Percentiles rank a stretch among this genome's conserved stretches.
These are phyloP conservation scores for Labeo calbasu DNA, from an alignment of 2,797 vertebrate species.

Conservation along the genomic window DNA sequence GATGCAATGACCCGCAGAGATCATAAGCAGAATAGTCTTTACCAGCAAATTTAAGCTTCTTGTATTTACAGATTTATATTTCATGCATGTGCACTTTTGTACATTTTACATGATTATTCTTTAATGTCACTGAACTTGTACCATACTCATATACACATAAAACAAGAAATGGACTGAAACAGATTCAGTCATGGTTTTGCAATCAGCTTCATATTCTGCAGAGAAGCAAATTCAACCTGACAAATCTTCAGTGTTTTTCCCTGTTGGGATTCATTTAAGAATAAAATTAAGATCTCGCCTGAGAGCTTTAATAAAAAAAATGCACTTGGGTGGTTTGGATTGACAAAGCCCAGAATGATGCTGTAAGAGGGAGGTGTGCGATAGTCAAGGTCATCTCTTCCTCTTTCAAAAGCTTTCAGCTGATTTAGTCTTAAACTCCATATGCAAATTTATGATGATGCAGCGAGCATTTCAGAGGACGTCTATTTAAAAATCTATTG, in stretches of 20 bases:
- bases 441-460: slow-evolving; percentile 73
- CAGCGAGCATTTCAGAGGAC: slow-evolving; percentile 55
- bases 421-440: slow-evolving; percentile 67
- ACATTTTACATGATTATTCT: background rate
- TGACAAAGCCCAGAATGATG: slow-evolving; percentile 53
- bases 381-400: slow-evolving; percentile 73
- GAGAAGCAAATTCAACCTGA: background rate
- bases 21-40: background rate
- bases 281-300: slow-evolving; percentile 70
- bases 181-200: background rate
- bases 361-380: background rate
- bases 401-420: slow-evolving; percentile 59
- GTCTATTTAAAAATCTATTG: slow-evolving; percentile 34
- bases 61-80: background rate
- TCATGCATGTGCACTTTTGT: background rate
- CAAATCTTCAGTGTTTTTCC: slow-evolving; percentile 51
- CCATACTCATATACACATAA: background rate
- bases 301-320: slow-evolving; percentile 75
- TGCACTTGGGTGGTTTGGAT: slow-evolving; percentile 62
- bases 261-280: slow-evolving; percentile 62
- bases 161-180: background rate
- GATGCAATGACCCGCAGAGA: slow-evolving; percentile 20
- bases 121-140: background rate
- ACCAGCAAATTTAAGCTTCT: background rate
- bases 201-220: background rate